Evolutionary conservation across 2,888 invertebrate genomes (phyloP), one percentile per base, ranked within the genome.

Genomic region (Sussaba pulchella): DNA sequence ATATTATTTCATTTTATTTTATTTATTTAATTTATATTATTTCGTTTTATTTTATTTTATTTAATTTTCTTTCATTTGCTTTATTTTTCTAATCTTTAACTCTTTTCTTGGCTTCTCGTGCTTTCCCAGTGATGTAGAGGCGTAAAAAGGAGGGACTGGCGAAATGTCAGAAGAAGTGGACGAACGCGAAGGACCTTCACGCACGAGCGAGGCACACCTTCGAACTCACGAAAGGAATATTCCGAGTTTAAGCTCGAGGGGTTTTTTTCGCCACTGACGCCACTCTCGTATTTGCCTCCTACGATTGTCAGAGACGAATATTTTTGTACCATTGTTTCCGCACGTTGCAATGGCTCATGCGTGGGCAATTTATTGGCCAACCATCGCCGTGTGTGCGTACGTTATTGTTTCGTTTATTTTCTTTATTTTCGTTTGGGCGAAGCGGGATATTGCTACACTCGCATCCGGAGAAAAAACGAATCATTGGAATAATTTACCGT

Each of bases 261-360:
- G 31, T 31, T 31, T 24, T 45, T 67, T n/a, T n/a, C 36, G 59
- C 43, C 19, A 66, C 54, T 50, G 36, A 59, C 63, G 71, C 54
- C 50, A 54, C 54, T n/a, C 66, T 31, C 57, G 63, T 67, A 69
- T 73, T 67, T 52, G 78, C 73, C 81, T 82, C 81, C 72, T 71
- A 82, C 81, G 80, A 82, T 52, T 41, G 31, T 24, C 47, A 72
- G 61, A 17, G 2, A 43, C 67, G 43, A 61, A 47, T 21, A 52
- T 14, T 71, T 47, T 71, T 74, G 71, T 69, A 26, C 81, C 69
- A 86, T 86, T 86, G 85, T 85, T 73, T 76, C 74, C 81, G 81
- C 74, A 77, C 50, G 66, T n/a, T 41, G 17, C 17, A 10, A 12
- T n/a, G 50, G 17, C 36, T 63, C 71, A 21, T 70, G 31, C 67